Evolutionary conservation across 1,140 invertebrate genomes (phyloP), one percentile per base, ranked within the genome.

Genomic region (Alviniconcha marisindica): DNA sequence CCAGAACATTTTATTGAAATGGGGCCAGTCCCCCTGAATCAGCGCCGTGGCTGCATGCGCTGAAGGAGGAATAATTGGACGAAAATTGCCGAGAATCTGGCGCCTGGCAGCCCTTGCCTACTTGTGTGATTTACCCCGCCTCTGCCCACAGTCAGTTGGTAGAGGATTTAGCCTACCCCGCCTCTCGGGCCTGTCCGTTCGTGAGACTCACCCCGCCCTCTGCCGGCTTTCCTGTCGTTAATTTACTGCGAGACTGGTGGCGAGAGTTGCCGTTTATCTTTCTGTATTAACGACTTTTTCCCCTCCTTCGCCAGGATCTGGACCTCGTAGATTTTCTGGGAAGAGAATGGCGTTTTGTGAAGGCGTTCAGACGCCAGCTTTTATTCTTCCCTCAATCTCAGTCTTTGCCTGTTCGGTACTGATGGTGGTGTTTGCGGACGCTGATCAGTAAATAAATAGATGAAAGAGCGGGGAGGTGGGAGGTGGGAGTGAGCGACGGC

Each of bases 1-100:
- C 5, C 18, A 18, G 44, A 5, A 48, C 44, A 48, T 48, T 66
- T 66, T 66, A 66, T 10, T 66, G 7, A 66, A 66, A 66, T 66
- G n/a, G 24, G 28, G 63, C 14, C 28, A 33, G 63, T 28, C 63
- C 33, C 33, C 63, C 63, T 5, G 31, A 66, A 66, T 33, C 28
- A 33, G 28, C 12, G n/a, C 28, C 33, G 63, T 3, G 63, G 12
- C 0, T 31, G 31, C 28, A 66, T 7, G 63, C 31, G 2, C 15
- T n/a, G n/a, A 28, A 28, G 33, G 63, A 66, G 44, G 44, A 48
- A 48, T 48, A 66, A 66, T 66, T 24, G 63, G 31, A 28, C 28
- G 63, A 66, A 10, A 66, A 66, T 66, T 66, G 63, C 28, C 63
- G 24, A 66, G n/a, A 66, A 66, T 33, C 63, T 66, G n/a, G 24